These are phyloP conservation scores for Neotoxoptera formosana DNA, from an alignment of 1,140 invertebrate genomes.

Conservation along the genomic window DNA sequence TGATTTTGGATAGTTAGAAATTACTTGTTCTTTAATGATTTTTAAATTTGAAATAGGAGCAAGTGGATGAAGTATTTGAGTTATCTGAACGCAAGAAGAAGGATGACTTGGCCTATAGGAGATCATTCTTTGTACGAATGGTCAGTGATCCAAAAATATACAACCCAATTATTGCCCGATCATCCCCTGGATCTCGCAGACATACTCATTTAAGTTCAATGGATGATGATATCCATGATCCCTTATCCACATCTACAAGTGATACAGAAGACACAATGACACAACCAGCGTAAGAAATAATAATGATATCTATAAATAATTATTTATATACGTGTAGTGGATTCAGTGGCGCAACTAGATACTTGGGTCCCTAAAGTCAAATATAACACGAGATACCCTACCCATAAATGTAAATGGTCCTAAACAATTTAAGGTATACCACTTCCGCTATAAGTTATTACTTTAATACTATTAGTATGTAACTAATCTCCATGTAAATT, in stretches of 20 bases:
- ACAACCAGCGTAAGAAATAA: constrained; percentile 59
- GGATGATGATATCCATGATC: constrained; percentile 55
- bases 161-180: constrained; percentile 84
- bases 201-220: constrained; percentile 59
- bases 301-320: not conserved
- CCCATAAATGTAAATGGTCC: too few species aligned
- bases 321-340: not conserved
- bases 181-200: constrained; percentile 67
- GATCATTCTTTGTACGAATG: constrained; percentile 97
- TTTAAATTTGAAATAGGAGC: constrained; percentile 66
- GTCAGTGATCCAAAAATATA: constrained; percentile 96
- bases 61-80: constrained; percentile 73
- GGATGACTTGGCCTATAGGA: constrained; percentile 83
- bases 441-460: too few species aligned
- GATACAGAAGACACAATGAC: constrained; percentile 55
- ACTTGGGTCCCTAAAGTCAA: too few species aligned
- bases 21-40: not conserved
- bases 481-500: too few species aligned
- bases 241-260: constrained; percentile 11
- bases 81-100: constrained; percentile 74
- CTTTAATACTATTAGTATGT: too few species aligned
- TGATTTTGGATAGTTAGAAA: not conserved
- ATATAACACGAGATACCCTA: too few species aligned
- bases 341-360: not conserved
- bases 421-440: too few species aligned